Base-by-base conservation (phyloP, 1,140 invertebrate genomes). In the Cotesia glomerata region DNA sequence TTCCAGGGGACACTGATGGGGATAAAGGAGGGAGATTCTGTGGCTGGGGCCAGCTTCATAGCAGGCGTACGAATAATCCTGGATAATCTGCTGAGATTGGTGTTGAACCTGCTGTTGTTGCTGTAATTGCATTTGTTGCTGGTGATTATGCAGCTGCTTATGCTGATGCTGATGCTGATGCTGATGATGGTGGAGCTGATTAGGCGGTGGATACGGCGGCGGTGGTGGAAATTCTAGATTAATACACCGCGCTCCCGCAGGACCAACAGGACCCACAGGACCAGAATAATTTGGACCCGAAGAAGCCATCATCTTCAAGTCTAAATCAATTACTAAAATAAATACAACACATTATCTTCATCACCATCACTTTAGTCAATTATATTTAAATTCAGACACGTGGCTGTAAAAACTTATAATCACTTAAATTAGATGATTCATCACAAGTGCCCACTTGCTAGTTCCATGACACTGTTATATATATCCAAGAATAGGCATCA, bases 51-150 rank as follows among this genome's bases (percentile, higher is more conserved):
- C 90, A 0, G 90, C 89, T 73, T 93, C 92, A 81, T 94, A 94
- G 80, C 94, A 94, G 9, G 93, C 93, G 81, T 94, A 94, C 5
- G 92, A 92, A 82, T 94, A 94, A 80, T 93, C 92, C 52, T 86
- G 77, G 51, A 83, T 54, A 32, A 54, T 26, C 18, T 54, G 45
- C n/a, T 26, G 61, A 26, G 14, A 36, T 32, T 56, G 32, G 1
- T 58, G 35, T 32, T 14, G 77, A 78, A 54, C 77, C 72, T 67
- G 78, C 13, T 51, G 36, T 11, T 36, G 32, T 13, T 67, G 54
- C 13, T 34, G 49, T 77, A 78, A 77, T 51, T 49, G 88, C 87
- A 69, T 88, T 88, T 34, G 87, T 82, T 52, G 88, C 88, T 66
- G 75, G 61, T 75, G 75, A 36, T 32, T 61, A 69, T 79, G 88